Conservation (phyloP, 2,888 invertebrate species). For the Neoitamus cyanurus region DNA sequence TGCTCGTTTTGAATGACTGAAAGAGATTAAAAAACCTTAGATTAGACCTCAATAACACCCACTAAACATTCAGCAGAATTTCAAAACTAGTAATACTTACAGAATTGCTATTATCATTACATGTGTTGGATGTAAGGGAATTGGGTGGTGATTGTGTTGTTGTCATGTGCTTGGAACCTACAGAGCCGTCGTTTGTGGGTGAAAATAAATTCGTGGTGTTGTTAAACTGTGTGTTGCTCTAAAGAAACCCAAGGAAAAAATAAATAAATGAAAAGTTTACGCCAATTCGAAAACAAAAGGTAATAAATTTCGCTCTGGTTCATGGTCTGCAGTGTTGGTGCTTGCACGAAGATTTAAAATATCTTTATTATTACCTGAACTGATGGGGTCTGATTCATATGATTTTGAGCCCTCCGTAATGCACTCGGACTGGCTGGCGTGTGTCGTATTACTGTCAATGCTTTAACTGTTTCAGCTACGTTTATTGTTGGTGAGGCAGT, state of each 20-base stretch:
- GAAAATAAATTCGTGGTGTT: slow-evolving; percentile 34
- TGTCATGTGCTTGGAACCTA: slow-evolving; percentile 30
- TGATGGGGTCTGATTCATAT: slow-evolving; percentile 53
- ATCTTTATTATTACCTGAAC: background rate
- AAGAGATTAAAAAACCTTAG: slow-evolving; percentile 18
- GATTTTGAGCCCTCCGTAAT: slow-evolving; percentile 69
- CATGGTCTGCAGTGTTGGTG: slow-evolving; percentile 60
- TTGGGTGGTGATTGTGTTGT: slow-evolving; percentile 40
- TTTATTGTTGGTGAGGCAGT: slow-evolving; percentile 67
- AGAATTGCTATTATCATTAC: slow-evolving; percentile 54
- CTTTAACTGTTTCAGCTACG: slow-evolving; percentile 89
- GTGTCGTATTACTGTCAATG: slow-evolving; percentile 84
- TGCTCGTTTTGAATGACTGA: slow-evolving; percentile 64
- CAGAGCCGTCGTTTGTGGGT: slow-evolving; percentile 19
- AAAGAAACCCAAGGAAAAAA: background rate
- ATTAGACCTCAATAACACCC: background rate
- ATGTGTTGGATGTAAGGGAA: slow-evolving; percentile 62
- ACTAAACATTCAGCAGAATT: background rate
- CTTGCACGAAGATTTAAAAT: background rate
- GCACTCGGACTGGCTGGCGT: slow-evolving; percentile 87
- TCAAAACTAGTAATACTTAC: slow-evolving; percentile 23
- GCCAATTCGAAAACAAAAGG: slow-evolving; percentile 11
- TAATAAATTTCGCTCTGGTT: background rate
- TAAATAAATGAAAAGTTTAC: background rate
- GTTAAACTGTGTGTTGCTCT: slow-evolving; percentile 35